Conservation (phyloP, 2,888 invertebrate genomes). For the Euphydryas editha region DNA sequence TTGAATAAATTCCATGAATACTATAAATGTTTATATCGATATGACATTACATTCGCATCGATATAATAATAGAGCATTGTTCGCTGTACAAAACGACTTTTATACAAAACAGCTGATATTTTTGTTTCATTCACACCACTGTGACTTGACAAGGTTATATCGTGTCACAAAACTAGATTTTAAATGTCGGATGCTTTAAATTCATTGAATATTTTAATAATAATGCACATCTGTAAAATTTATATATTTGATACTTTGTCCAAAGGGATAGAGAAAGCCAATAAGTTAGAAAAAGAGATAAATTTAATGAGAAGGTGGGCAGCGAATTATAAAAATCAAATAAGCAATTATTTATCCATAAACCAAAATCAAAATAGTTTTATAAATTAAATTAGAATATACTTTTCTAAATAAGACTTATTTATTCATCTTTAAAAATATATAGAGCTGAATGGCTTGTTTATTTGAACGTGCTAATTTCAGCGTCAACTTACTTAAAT, state of each 20-base stretch:
- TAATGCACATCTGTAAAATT: conserved; percentile 4
- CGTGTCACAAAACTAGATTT: conserved; percentile 26
- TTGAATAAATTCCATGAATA: conserved; percentile 31
- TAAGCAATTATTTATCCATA: too few species aligned
- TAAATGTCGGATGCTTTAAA: conserved; percentile 16
- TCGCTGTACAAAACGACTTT: conserved; percentile 46
- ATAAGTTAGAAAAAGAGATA: neutral
- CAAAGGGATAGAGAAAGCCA: neutral
- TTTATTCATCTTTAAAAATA: too few species aligned
- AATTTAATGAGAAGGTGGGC: neutral
- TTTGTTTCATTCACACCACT: conserved; percentile 41
- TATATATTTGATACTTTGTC: neutral
- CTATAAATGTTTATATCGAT: conserved; percentile 32
- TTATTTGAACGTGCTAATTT: too few species aligned
- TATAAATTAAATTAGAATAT: too few species aligned
- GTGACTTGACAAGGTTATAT: conserved; percentile 32
- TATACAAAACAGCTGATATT: conserved; percentile 48
- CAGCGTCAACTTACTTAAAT: too few species aligned
- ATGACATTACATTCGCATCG: conserved; percentile 35
- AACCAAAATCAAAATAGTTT: too few species aligned
- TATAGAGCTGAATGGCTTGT: too few species aligned
- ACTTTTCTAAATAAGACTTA: too few species aligned
- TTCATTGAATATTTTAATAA: conserved; percentile 5
- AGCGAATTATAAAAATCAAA: too few species aligned
- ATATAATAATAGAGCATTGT: conserved; percentile 51